phyloP scores from a whole-genome alignment of 37 sponge, comb jelly and placozoan species.

The Mnemiopsis leidyi region DNA sequence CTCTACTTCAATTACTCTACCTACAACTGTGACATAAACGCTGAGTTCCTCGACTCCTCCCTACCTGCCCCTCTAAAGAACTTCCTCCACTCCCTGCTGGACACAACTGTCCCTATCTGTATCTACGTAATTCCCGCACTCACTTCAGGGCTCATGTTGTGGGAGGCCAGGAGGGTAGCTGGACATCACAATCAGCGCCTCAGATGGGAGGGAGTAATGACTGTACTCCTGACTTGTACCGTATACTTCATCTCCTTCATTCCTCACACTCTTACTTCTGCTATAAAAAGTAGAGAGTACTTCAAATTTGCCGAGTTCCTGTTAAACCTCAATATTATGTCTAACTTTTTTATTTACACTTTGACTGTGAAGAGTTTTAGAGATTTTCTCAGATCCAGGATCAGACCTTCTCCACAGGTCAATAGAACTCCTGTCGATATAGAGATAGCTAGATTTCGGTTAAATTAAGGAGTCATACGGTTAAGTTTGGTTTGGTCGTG shows the following conservation, averaged over 20 bases:
- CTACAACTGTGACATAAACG: background rate
- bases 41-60: background rate
- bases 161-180: background rate
- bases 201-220: background rate
- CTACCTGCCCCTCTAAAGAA: background rate
- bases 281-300: background rate
- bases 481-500: too few species aligned
- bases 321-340: background rate
- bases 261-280: background rate
- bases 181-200: background rate
- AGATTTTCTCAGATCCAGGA: background rate
- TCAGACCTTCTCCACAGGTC: too few species aligned
- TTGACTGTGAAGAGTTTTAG: background rate
- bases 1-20: background rate
- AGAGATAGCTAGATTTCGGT: too few species aligned
- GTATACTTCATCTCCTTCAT: background rate
- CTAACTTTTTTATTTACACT: background rate
- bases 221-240: background rate
- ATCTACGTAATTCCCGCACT: background rate
- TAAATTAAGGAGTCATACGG: too few species aligned
- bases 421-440: too few species aligned
- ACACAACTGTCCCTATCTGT: background rate
- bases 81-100: background rate
- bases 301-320: background rate
- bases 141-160: background rate